Percentiles rank a stretch among this genome's conserved stretches.
These are phyloP conservation scores for Dendrophyllia cribrosa DNA, from an alignment of 64 coral and sea anemone species.

Conservation along the genomic window DNA sequence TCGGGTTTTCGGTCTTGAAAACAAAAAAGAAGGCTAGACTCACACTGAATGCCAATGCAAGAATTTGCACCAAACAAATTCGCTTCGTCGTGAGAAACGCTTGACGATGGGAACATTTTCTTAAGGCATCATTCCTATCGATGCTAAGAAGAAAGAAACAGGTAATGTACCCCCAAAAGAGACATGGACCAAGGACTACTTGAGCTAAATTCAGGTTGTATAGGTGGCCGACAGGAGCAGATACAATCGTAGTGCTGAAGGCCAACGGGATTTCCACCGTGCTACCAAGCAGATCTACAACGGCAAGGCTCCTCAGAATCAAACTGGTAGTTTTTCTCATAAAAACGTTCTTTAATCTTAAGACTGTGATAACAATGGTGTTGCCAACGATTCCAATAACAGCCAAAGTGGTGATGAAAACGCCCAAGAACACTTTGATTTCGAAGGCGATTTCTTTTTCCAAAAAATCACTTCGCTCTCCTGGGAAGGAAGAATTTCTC, in stretches of 20 bases:
- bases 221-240: neutral
- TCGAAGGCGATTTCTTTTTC: neutral
- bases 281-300: neutral
- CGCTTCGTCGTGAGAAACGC: neutral
- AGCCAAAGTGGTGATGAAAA: neutral
- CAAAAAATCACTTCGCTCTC: neutral
- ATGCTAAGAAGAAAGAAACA: slow-evolving; percentile 6
- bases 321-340: neutral
- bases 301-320: neutral
- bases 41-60: neutral
- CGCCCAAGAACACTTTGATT: neutral
- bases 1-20: neutral
- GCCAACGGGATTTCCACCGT: neutral
- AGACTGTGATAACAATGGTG: neutral
- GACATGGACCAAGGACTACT: neutral
- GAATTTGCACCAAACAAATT: neutral
- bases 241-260: neutral
- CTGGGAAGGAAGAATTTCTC: neutral
- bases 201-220: neutral
- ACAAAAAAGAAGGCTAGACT: neutral
- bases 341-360: neutral
- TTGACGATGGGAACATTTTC: neutral
- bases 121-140: slow-evolving; percentile 1
- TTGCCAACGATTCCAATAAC: neutral
- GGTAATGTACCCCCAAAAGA: neutral